Evolutionary conservation across 2,888 invertebrate species (phyloP), one percentile per base, ranked within the genome.

Genomic region (Melanotus villosus): DNA sequence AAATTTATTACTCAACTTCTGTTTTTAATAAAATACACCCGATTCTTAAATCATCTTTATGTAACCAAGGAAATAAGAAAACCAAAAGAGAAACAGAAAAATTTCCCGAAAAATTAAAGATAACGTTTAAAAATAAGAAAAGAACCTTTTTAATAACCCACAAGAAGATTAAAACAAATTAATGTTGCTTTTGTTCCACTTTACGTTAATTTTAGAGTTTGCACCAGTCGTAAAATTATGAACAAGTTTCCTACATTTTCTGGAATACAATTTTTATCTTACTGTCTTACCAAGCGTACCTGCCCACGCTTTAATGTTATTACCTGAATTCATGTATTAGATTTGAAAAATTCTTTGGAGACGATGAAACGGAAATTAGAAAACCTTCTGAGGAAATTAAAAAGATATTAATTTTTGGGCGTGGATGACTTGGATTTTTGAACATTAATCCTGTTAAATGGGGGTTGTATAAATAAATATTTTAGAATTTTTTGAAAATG

Each of bases 91-190:
- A 2, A 41, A 14, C 21, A 9, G 1, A 2, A 23, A 19, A 12
- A 12, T 47, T 47, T 5, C 23, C n/a, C 19, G 21, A 2, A 9
- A 45, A 45, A 1, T 4, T 16, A 16, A 10, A 5, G 10, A 32
- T 43, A 41, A 18, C 5, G 41, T 41, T 41, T 43, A 10, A 43
- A 43, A 19, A 12, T 19, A 47, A 23, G 26, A 47, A 26, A 21
- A 5, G n/a, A 45, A 45, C 19, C n/a, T 26, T 47, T 3, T 47
- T 47, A 47, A 47, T 47, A 45, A 21, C 45, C 45, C 14, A 18
- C 47, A 26, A 7, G 6, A 23, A 2, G 47, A 45, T 45, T 47
- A 47, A 47, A 47, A 47, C 10, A 45, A 45, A 45, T 23, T 47
- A 47, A 23, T 47, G 5, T 23, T 23, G 7, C 21, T 23, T 23